A percentile compares a stretch with the other conserved stretches of the same genome.
phyloP scores from a whole-genome alignment of 2,113 vertebrate species.

The Tretioscincus oriximinensis region DNA sequence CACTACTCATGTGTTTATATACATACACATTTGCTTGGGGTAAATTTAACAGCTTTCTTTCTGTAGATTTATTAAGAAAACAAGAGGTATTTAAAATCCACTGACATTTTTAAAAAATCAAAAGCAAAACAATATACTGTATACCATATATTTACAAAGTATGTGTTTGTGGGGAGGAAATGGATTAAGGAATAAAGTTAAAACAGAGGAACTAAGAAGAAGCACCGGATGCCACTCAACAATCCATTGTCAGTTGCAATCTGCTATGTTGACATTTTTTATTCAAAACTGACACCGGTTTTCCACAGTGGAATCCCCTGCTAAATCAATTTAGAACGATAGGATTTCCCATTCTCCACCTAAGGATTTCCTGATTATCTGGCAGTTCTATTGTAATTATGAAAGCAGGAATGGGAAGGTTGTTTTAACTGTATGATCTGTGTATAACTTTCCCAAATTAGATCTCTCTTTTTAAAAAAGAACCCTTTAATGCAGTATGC shows the following conservation, averaged over 20 bases:
- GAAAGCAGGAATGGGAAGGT: slow-evolving; percentile 21
- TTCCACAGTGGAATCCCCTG: slow-evolving; percentile 43
- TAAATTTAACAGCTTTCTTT: neutral
- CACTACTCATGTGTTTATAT: neutral
- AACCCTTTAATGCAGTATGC: neutral
- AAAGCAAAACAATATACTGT: neutral
- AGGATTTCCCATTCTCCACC: slow-evolving; percentile 49
- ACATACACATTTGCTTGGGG: neutral
- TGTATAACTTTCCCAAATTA: slow-evolving; percentile 31
- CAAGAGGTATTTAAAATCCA: neutral
- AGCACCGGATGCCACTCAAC: neutral
- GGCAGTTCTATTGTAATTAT: slow-evolving; percentile 22
- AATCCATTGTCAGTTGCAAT: neutral
- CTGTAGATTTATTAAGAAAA: neutral
- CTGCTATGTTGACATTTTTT: neutral
- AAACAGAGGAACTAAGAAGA: neutral
- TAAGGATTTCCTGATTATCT: slow-evolving; percentile 44
- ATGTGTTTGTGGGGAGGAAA: neutral
- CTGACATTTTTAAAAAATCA: neutral
- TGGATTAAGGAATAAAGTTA: neutral
- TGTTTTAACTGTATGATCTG: neutral
- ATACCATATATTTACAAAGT: neutral
- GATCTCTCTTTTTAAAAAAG: neutral
- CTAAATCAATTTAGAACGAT: slow-evolving; percentile 25
- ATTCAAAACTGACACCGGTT: neutral